A percentile compares a stretch with the other conserved stretches of the same genome.
phyloP scores from a whole-genome alignment of 37 sponge, comb jelly and placozoan species.

The Amphimedon queenslandica region DNA sequence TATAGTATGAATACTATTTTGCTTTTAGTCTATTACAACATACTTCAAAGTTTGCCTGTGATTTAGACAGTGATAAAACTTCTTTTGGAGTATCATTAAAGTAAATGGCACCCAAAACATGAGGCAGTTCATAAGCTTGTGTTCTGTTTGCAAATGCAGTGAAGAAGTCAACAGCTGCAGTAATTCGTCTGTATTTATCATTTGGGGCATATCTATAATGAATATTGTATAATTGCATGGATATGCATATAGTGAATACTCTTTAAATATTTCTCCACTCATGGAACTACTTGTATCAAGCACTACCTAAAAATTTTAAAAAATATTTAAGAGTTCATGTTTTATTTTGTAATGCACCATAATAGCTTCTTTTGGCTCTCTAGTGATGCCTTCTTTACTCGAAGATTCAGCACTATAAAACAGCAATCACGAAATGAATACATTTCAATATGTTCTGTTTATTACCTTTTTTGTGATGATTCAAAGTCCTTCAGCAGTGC shows the following conservation, averaged over 20 bases:
- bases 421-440: no score
- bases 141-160: constrained; percentile 36
- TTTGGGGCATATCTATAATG: not conserved
- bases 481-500: not conserved
- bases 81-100: no score
- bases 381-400: not conserved
- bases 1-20: no score
- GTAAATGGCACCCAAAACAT: not conserved
- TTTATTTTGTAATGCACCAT: not conserved
- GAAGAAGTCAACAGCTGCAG: constrained; percentile 31
- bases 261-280: not conserved
- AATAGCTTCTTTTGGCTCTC: not conserved
- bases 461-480: not conserved
- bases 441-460: not conserved
- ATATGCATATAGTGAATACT: not conserved
- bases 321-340: not conserved
- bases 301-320: not conserved
- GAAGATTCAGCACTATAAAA: no score
- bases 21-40: no score
- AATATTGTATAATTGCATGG: not conserved
- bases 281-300: not conserved
- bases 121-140: constrained; percentile 26
- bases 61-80: no score
- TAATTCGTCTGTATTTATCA: not conserved
- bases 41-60: no score